Base-by-base conservation (phyloP, 2,888 invertebrate genomes). In the Thyatira batis region DNA sequence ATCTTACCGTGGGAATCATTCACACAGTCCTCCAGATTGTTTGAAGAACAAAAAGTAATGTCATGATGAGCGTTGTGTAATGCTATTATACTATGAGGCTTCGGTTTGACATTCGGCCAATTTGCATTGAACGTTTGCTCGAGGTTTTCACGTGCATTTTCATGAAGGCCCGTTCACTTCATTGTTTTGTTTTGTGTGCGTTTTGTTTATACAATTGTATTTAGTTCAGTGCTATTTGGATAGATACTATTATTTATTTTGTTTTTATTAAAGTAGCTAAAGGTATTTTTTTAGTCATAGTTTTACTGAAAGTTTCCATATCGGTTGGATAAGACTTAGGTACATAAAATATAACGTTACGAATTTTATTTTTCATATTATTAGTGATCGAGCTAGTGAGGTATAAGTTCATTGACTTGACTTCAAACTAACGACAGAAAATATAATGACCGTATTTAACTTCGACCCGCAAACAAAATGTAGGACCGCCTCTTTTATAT, bases 51-150 rank as follows among this genome's bases (percentile, higher is more conserved):
- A 86, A 88, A 84, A 76, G 84, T 84, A 92, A 92, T 92, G 91
- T 89, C 91, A 92, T 87, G 90, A 90, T 86, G 84, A 80, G 81
- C 76, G 76, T 90, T 88, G 86, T 71, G 89, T 81, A 89, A 89
- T 63, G 61, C 73, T 59, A 71, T 76, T 78, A 70, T 76, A 66
- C 59, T 61, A 70, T 65, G 17, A 61, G 61, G 54, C 53, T 60
- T 62, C 55, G 62, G 75, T 76, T 79, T 88, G 86, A 85, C 85
- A 88, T 85, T 86, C 80, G 78, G 71, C 71, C 71, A 74, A 77
- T 82, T 82, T 80, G 77, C 79, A 80, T 83, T 80, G 81, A 80
- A 77, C 74, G 69, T 72, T 69, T 82, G 82, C 77, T 80, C 82
- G 80, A 78, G 67, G 63, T 73, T 74, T 74, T 73, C 59, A 67